A percentile compares a stretch with the other conserved stretches of the same genome.
These are phyloP conservation scores for Pangasius macronema DNA, from an alignment of 2,797 vertebrate species.

Conservation along the genomic window DNA sequence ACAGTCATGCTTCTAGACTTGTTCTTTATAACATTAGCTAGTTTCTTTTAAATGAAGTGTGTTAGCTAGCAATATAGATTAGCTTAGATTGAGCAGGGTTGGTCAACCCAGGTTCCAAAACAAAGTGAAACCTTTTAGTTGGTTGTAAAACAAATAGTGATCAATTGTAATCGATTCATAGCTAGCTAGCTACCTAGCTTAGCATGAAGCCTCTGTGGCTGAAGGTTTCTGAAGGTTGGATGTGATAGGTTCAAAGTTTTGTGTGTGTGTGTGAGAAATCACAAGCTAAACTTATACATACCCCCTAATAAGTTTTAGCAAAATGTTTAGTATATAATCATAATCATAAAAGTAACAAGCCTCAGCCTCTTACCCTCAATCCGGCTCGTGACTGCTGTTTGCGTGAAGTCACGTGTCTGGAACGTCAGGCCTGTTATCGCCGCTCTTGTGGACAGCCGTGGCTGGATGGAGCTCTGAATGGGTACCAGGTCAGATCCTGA, in stretches of 20 bases:
- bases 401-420: slow-evolving; percentile 73
- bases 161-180: no score
- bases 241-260: neutral
- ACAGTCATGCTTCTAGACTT: neutral
- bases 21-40: neutral
- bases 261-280: neutral
- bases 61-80: neutral
- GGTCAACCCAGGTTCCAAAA: no score
- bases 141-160: no score
- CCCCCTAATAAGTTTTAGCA: no score
- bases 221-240: neutral
- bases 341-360: neutral
- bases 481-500: slow-evolving; percentile 74
- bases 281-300: neutral
- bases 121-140: no score
- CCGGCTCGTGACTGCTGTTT: slow-evolving; percentile 77
- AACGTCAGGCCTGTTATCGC: slow-evolving; percentile 64
- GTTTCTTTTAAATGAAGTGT: neutral
- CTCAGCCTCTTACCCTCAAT: slow-evolving; percentile 76
- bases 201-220: neutral
- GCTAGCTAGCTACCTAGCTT: neutral
- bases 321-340: neutral
- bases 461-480: slow-evolving; percentile 77
- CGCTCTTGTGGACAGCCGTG: slow-evolving; percentile 62
- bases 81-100: neutral